phyloP scores from a whole-genome alignment of 2,888 invertebrate genomes.

The Amiota mariae region DNA sequence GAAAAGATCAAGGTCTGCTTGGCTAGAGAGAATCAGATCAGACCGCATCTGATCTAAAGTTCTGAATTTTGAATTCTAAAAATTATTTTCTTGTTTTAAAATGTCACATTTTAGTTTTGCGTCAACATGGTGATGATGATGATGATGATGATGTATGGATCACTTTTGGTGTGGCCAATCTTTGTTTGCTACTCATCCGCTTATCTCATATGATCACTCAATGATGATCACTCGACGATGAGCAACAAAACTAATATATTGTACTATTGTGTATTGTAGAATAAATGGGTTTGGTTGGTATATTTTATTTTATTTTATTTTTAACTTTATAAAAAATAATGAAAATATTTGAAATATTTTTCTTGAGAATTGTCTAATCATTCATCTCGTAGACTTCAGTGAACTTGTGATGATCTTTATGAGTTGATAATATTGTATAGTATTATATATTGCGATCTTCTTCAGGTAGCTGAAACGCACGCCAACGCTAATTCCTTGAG shows the following conservation, averaged over 20 bases:
- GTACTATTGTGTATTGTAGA: slow-evolving; percentile 40
- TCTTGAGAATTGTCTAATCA: no score
- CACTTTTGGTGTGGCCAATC: slow-evolving; percentile 27
- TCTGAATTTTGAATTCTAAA: not conserved
- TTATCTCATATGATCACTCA: not conserved
- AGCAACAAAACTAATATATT: not conserved
- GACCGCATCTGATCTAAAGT: not conserved
- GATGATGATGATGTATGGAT: slow-evolving; percentile 44
- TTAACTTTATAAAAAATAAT: no score
- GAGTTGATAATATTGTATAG: no score
- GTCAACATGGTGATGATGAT: slow-evolving; percentile 31
- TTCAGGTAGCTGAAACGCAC: no score
- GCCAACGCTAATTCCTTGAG: no score
- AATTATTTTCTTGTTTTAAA: slow-evolving; percentile 16
- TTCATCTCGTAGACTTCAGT: no score
- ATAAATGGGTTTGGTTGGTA: slow-evolving; percentile 15
- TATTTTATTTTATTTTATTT: no score
- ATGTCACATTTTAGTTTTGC: slow-evolving; percentile 24
- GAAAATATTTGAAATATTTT: no score
- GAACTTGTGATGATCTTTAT: no score
- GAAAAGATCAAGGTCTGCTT: slow-evolving; percentile 48
- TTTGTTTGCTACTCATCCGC: not conserved
- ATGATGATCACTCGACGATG: not conserved
- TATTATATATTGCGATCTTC: no score
- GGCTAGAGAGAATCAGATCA: not conserved